A percentile compares a stretch with the other conserved stretches of the same genome.
These are phyloP conservation scores for Onthophagus taurus DNA, from an alignment of 1,140 invertebrate genomes.

Conservation along the genomic window DNA sequence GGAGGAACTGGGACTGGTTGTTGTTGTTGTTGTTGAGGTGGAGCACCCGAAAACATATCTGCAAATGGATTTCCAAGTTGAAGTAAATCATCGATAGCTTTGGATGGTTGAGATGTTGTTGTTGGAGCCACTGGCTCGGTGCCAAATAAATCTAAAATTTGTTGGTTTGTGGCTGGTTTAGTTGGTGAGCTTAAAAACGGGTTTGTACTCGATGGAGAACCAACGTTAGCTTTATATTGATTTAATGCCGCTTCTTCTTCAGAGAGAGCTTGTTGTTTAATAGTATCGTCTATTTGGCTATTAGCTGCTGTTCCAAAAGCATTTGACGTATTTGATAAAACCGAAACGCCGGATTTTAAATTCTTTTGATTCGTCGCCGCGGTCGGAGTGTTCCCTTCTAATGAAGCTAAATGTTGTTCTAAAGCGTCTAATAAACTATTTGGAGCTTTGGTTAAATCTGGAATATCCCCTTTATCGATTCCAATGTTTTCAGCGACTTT, in stretches of 20 bases:
- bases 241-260: constrained; percentile 92
- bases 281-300: constrained; percentile 69
- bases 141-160: constrained; percentile 75
- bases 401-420: constrained; percentile 87
- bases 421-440: constrained; percentile 95
- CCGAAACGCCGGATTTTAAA: constrained; percentile 81
- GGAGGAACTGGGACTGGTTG: constrained; percentile 37
- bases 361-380: constrained; percentile 76
- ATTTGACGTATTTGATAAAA: constrained; percentile 77
- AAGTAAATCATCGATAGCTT: constrained; percentile 81
- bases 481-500: constrained; percentile 96
- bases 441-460: constrained; percentile 97
- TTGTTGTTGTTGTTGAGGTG: constrained; percentile 28
- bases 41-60: constrained; percentile 57
- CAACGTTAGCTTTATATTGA: constrained; percentile 84
- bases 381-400: constrained; percentile 88
- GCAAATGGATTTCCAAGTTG: constrained; percentile 84
- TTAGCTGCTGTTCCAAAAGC: constrained; percentile 75
- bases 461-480: constrained; percentile 98
- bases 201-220: constrained; percentile 72
- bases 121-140: constrained; percentile 26
- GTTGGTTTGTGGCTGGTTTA: constrained; percentile 46
- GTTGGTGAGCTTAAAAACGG: constrained; percentile 67
- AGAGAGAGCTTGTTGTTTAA: constrained; percentile 80
- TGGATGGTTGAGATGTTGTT: constrained; percentile 38